These are phyloP conservation scores for Poliocrania exsul DNA, from an alignment of 2,797 vertebrate genomes.

Conservation along the genomic window DNA sequence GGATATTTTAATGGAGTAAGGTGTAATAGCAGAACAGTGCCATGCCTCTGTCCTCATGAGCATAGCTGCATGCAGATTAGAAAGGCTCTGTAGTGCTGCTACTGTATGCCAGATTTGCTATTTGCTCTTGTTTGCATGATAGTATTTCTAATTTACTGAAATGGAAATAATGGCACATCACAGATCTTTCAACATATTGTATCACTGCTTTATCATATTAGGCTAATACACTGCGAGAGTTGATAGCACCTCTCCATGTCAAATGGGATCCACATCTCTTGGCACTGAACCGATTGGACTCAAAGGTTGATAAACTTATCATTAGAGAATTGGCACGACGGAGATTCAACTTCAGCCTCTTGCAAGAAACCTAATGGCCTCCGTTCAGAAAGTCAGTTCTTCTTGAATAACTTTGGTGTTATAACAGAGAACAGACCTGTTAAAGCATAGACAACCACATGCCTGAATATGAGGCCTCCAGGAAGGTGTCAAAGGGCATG, in stretches of 20 bases:
- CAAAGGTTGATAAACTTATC: slow-evolving; percentile 83
- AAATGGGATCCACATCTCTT: slow-evolving; percentile 85
- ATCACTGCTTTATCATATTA: slow-evolving; percentile 86
- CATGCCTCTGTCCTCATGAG: slow-evolving; percentile 52
- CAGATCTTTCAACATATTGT: slow-evolving; percentile 83
- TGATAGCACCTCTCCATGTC: slow-evolving; percentile 85
- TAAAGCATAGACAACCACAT: slow-evolving; percentile 79
- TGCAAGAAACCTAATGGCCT: slow-evolving; percentile 83
- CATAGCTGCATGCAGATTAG: slow-evolving; percentile 78
- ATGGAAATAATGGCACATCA: slow-evolving; percentile 77
- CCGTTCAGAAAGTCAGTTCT: slow-evolving; percentile 75
- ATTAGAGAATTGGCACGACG: slow-evolving; percentile 82
- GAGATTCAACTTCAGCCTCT: slow-evolving; percentile 83
- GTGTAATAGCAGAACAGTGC: slow-evolving; percentile 47
- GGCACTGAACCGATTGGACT: slow-evolving; percentile 84
- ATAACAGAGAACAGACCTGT: slow-evolving; percentile 78
- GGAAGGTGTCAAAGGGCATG: slow-evolving; percentile 79
- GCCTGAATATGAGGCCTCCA: slow-evolving; percentile 79
- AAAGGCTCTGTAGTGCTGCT: slow-evolving; percentile 71
- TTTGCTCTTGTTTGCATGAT: slow-evolving; percentile 82
- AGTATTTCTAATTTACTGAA: slow-evolving; percentile 78
- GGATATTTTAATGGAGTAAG: slow-evolving; percentile 34
- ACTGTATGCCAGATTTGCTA: slow-evolving; percentile 74
- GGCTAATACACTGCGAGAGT: slow-evolving; percentile 86
- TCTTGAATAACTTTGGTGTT: slow-evolving; percentile 78